Evolutionary conservation across 2,113 vertebrate species (phyloP).

Genomic region (Apteryx mantelli): DNA sequence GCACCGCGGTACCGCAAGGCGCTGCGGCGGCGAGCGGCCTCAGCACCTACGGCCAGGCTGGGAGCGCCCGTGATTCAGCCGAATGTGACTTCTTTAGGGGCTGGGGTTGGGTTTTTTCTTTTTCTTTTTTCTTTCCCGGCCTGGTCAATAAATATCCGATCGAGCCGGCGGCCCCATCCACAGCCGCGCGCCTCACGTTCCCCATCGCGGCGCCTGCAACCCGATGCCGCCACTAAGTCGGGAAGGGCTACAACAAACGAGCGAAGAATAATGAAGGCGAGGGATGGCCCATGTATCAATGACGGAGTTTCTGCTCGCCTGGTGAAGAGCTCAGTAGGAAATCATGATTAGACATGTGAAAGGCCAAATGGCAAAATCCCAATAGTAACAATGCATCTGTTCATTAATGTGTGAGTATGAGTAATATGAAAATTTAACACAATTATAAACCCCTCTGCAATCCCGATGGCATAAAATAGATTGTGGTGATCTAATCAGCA

Average conservation of each 20-base stretch:
- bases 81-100: neutral
- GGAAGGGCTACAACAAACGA: neutral
- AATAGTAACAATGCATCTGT: conserved; percentile 69
- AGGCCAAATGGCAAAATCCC: conserved; percentile 70
- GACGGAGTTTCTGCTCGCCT: neutral
- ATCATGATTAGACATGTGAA: conserved; percentile 37
- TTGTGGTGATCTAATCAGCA: conserved; percentile 48
- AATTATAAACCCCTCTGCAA: conserved; percentile 59
- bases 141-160: neutral
- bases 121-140: neutral
- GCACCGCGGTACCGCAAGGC: neutral
- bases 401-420: conserved; percentile 63
- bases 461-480: conserved; percentile 46
- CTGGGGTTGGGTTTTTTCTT: too few relatives aligned
- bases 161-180: neutral
- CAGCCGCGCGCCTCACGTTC: neutral
- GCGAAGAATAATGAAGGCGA: neutral
- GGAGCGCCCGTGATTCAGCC: neutral
- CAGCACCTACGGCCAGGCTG: too few relatives aligned
- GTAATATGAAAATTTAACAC: conserved; percentile 69
- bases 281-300: neutral
- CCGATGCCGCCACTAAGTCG: neutral
- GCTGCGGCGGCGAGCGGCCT: neutral
- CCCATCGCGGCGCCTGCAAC: neutral
- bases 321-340: conserved; percentile 35